Evolutionary conservation across 2,113 vertebrate species (phyloP).

Genomic region (Labeo rohita): DNA sequence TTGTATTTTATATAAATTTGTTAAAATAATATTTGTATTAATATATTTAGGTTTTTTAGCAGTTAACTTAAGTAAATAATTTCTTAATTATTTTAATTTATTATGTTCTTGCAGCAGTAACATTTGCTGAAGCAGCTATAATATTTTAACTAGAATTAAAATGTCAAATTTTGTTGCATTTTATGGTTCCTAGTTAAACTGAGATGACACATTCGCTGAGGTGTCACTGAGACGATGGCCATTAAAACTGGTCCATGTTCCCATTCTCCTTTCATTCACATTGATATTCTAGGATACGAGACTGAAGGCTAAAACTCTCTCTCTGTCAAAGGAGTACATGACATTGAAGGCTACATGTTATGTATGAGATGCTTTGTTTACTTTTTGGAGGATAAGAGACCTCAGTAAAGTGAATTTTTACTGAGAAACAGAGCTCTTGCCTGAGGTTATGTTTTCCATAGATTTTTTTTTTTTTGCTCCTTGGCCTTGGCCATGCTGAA

Average conservation of each 20-base stretch:
- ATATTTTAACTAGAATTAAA: neutral
- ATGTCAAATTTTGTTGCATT: neutral
- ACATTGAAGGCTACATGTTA: conserved; percentile 16
- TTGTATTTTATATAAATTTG: neutral
- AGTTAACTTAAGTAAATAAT: neutral
- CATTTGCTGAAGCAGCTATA: neutral
- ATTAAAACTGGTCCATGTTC: conserved; percentile 36
- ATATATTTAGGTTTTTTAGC: neutral
- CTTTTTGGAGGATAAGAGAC: conserved; percentile 41
- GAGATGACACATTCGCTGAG: conserved; percentile 21
- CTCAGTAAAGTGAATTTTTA: conserved; percentile 45
- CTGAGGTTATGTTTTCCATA: conserved; percentile 43
- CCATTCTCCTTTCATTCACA: conserved; percentile 22
- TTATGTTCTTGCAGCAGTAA: neutral
- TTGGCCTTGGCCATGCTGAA: conserved; percentile 18
- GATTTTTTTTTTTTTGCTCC: conserved; percentile 31
- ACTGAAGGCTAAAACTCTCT: neutral
- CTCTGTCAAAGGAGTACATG: conserved; percentile 25
- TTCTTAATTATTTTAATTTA: neutral
- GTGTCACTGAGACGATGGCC: conserved; percentile 14
- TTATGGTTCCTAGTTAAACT: conserved; percentile 29
- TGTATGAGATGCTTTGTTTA: conserved; percentile 44
- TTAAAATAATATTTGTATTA: neutral
- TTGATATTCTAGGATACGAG: conserved; percentile 15
- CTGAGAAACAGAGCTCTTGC: conserved; percentile 37